A percentile compares a stretch with the other conserved stretches of the same genome.
phyloP scores from a whole-genome alignment of 1,140 invertebrate species.

The Diploscapter pachys region DNA sequence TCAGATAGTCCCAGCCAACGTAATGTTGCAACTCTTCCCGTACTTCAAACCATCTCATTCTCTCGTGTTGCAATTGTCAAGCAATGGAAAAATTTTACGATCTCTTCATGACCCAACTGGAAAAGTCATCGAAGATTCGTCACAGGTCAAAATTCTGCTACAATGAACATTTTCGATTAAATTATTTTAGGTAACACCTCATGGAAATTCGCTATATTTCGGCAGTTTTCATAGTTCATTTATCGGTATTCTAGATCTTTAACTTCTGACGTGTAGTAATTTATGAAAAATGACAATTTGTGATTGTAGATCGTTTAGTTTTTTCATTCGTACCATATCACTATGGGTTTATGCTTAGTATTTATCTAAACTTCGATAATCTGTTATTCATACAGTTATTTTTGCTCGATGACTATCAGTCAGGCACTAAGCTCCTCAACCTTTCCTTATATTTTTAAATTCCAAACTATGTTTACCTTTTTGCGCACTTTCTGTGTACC shows the following conservation, averaged over 20 bases:
- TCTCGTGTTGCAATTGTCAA: slow-evolving; percentile 59
- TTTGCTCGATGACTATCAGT: too few species aligned
- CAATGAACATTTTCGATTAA: slow-evolving; percentile 32
- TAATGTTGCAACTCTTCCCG: slow-evolving; percentile 51
- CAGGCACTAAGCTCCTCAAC: too few species aligned
- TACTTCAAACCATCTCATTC: slow-evolving; percentile 58
- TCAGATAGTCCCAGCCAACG: slow-evolving; percentile 45
- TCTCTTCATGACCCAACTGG: slow-evolving; percentile 60
- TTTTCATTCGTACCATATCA: too few species aligned
- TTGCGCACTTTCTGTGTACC: too few species aligned
- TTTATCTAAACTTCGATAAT: too few species aligned
- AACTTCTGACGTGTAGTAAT: not conserved
- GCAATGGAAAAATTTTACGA: slow-evolving; percentile 57
- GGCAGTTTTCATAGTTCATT: slow-evolving; percentile 53
- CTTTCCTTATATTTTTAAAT: too few species aligned
- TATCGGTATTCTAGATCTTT: slow-evolving; percentile 33
- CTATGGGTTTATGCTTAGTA: too few species aligned
- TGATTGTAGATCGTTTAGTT: too few species aligned
- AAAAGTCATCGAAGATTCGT: slow-evolving; percentile 51
- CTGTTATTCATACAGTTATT: too few species aligned
- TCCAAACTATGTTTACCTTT: too few species aligned
- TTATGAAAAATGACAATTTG: too few species aligned
- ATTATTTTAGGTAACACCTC: slow-evolving; percentile 42
- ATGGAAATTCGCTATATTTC: slow-evolving; percentile 39
- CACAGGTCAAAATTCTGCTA: slow-evolving; percentile 55